phyloP scores from a whole-genome alignment of 2,113 vertebrate species.

The Sinocyclocheilus anophthalmus region DNA sequence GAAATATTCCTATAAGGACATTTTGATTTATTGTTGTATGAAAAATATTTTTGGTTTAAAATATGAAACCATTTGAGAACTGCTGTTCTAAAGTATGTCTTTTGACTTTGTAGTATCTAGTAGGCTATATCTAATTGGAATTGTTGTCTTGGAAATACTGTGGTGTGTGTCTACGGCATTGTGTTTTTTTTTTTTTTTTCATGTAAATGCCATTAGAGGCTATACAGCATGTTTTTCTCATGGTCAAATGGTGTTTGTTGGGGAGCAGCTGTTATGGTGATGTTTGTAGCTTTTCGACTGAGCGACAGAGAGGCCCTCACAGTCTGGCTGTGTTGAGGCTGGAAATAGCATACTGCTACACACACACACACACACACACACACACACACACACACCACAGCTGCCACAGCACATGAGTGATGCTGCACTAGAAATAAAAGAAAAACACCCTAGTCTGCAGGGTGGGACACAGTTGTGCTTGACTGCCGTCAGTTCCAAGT shows the following conservation, averaged over 20 bases:
- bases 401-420: slow-evolving; percentile 30
- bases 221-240: background rate
- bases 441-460: slow-evolving; percentile 17
- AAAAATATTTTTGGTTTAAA: background rate
- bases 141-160: background rate
- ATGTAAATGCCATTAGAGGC: background rate
- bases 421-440: slow-evolving; percentile 10
- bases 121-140: background rate
- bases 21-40: background rate
- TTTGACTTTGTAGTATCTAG: background rate
- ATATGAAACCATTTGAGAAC: background rate
- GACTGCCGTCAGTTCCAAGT: slow-evolving; percentile 10
- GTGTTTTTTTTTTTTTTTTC: background rate
- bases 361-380: slow-evolving; percentile 11
- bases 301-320: slow-evolving; percentile 23
- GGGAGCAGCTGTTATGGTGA: slow-evolving; percentile 35
- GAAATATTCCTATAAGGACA: background rate
- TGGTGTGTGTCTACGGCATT: background rate
- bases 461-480: slow-evolving; percentile 15
- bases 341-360: slow-evolving; percentile 16
- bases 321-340: slow-evolving; percentile 19
- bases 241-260: slow-evolving; percentile 4
- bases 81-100: background rate
- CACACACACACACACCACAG: background rate
- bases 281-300: slow-evolving; percentile 15